Evolutionary conservation across 2,888 invertebrate species (phyloP).

Genomic region (Chrysopilus asiliformis): DNA sequence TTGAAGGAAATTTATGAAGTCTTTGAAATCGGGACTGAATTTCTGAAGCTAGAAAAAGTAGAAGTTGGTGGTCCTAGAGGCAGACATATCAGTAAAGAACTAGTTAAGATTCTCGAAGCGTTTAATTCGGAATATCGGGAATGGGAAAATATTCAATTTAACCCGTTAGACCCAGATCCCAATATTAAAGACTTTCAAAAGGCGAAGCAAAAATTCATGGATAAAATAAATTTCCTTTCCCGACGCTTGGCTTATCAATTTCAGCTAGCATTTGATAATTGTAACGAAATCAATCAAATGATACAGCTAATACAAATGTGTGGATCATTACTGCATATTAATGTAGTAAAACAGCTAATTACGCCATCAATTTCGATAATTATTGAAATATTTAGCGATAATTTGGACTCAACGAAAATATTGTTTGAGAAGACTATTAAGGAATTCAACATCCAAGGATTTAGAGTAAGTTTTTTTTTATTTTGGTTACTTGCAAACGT

Average conservation of each 20-base stretch:
- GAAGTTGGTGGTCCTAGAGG: slow-evolving; percentile 60
- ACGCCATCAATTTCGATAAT: slow-evolving; percentile 32
- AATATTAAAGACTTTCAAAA: slow-evolving; percentile 49
- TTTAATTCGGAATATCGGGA: slow-evolving; percentile 24
- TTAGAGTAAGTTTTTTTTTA: slow-evolving; percentile 19
- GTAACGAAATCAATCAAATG: slow-evolving; percentile 47
- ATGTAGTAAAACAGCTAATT: slow-evolving; percentile 57
- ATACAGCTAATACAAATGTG: slow-evolving; percentile 58
- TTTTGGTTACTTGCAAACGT: too few relatives aligned
- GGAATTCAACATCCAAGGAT: slow-evolving; percentile 17
- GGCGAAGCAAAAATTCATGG: slow-evolving; percentile 50
- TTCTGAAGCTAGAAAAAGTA: slow-evolving; percentile 74
- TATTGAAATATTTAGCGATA: slow-evolving; percentile 48
- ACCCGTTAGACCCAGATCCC: slow-evolving; percentile 60
- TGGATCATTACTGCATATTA: slow-evolving; percentile 60
- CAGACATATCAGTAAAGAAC: slow-evolving; percentile 42
- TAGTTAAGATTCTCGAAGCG: slow-evolving; percentile 31
- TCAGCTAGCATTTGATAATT: slow-evolving; percentile 68
- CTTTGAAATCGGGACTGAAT: slow-evolving; percentile 65
- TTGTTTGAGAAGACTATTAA: slow-evolving; percentile 45
- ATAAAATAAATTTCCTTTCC: slow-evolving; percentile 56
- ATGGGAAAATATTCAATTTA: slow-evolving; percentile 48
- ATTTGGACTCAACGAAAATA: slow-evolving; percentile 52
- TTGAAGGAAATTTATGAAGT: slow-evolving; percentile 52
- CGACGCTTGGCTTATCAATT: slow-evolving; percentile 66